A percentile compares a stretch with the other conserved stretches of the same genome.
Conservation (phyloP, 2,888 invertebrate genomes). For the Hirtodrosophila confusa region DNA sequence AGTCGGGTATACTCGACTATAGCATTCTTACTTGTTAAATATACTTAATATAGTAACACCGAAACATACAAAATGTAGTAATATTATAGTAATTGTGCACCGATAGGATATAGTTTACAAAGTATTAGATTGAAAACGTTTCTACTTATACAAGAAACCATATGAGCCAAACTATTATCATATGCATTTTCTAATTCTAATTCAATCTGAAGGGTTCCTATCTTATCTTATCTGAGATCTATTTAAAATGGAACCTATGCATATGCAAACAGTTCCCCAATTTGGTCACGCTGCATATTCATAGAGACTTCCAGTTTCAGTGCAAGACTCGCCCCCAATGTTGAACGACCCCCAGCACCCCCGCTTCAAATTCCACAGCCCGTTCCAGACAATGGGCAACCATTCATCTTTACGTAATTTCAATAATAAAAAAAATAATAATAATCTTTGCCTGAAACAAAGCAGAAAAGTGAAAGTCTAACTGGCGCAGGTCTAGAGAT, state of each 20-base stretch:
- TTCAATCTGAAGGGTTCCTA: slow-evolving; percentile 3
- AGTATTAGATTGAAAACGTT: no score
- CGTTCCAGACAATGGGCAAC: slow-evolving; percentile 64
- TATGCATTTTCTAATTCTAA: no score
- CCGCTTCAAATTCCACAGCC: slow-evolving; percentile 56
- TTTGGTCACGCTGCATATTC: slow-evolving; percentile 31
- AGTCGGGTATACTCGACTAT: no score
- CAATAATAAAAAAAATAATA: slow-evolving; percentile 41
- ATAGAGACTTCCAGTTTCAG: slow-evolving; percentile 29
- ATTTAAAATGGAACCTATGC: slow-evolving; percentile 9
- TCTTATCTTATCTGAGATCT: not conserved
- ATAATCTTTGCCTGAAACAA: slow-evolving; percentile 67
- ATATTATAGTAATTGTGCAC: no score
- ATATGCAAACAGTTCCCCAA: slow-evolving; percentile 19
- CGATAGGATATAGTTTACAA: no score
- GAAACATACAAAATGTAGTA: no score
- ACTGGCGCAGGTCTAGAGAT: slow-evolving; percentile 33
- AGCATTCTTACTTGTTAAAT: no score
- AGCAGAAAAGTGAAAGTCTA: slow-evolving; percentile 73
- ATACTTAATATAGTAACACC: no score
- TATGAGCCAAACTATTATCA: no score
- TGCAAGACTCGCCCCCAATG: slow-evolving; percentile 32
- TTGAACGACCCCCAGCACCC: slow-evolving; percentile 61
- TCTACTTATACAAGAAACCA: no score
- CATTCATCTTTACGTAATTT: slow-evolving; percentile 79